A percentile compares a stretch with the other conserved stretches of the same genome.
Conservation (phyloP, 2,113 vertebrate genomes). For the Phalacrocorax brasilianus region DNA sequence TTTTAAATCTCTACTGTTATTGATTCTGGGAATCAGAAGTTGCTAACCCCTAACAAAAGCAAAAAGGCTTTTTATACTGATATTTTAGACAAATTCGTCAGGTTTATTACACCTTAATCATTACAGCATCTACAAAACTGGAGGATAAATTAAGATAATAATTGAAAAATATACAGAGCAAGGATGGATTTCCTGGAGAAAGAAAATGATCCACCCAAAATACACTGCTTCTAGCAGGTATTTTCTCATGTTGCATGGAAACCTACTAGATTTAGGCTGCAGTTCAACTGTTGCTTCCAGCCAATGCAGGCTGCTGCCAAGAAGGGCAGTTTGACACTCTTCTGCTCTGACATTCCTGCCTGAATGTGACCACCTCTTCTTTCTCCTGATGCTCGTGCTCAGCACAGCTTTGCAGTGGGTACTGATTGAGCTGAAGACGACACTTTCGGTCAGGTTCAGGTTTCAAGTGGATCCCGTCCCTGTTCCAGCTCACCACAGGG, state of each 20-base stretch:
- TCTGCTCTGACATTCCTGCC: background rate
- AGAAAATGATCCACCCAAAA: background rate
- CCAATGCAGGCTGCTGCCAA: background rate
- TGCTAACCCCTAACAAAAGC: background rate
- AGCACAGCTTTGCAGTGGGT: background rate
- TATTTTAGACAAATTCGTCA: background rate
- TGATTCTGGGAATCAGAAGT: background rate
- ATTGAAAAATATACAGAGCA: background rate
- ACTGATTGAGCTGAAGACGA: background rate
- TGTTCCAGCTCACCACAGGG: background rate
- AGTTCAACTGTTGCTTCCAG: background rate
- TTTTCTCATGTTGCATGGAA: background rate
- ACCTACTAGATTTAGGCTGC: background rate
- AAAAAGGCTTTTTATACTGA: background rate
- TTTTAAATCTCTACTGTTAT: background rate
- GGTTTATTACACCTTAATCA: background rate
- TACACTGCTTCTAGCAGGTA: background rate
- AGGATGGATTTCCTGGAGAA: background rate
- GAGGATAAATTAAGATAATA: background rate
- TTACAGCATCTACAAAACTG: background rate
- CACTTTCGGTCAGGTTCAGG: background rate
- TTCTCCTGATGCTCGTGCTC: background rate
- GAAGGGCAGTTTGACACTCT: background rate
- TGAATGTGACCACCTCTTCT: background rate
- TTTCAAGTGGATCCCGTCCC: background rate